A percentile compares a stretch with the other conserved stretches of the same genome.
phyloP scores from a whole-genome alignment of 2,113 vertebrate species.

The Thunnus maccoyii region DNA sequence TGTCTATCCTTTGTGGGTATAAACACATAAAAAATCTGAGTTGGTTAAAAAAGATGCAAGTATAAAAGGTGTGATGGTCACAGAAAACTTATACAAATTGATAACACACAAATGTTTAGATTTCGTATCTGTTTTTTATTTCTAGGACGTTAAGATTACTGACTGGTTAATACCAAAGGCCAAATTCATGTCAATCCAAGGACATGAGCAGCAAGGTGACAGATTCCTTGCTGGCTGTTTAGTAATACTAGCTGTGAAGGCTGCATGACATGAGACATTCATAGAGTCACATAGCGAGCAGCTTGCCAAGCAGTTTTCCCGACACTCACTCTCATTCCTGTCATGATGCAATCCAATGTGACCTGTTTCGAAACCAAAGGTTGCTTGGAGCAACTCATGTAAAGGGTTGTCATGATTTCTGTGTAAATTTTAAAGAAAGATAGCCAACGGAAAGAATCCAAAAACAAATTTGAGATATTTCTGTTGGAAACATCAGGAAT shows the following conservation, averaged over 20 bases:
- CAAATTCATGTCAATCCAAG: conserved; percentile 39
- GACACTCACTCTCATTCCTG: conserved; percentile 12
- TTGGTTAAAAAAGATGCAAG: not conserved
- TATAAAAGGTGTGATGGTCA: not conserved
- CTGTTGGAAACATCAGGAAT: too few species aligned
- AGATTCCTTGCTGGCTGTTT: conserved; percentile 51
- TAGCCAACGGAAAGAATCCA: not conserved
- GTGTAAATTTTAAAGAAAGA: not conserved
- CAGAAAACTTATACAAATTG: not conserved
- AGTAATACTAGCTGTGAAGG: conserved; percentile 27
- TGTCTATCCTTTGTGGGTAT: not conserved
- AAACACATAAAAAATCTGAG: not conserved
- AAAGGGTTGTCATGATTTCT: not conserved
- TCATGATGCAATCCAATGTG: conserved; percentile 11
- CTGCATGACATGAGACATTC: conserved; percentile 3
- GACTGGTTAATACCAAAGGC: conserved; percentile 30
- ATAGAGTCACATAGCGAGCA: conserved; percentile 36
- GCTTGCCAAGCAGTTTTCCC: conserved; percentile 25
- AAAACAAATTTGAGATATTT: not conserved
- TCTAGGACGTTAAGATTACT: conserved; percentile 9
- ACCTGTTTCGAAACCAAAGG: not conserved
- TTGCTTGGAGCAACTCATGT: not conserved
- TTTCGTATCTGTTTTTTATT: conserved; percentile 10
- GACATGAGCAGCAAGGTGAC: conserved; percentile 39
- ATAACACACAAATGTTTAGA: not conserved